Evolutionary conservation across 2,113 vertebrate species (phyloP), one percentile per base, ranked within the genome.

Genomic region (Pteropus alecto): DNA sequence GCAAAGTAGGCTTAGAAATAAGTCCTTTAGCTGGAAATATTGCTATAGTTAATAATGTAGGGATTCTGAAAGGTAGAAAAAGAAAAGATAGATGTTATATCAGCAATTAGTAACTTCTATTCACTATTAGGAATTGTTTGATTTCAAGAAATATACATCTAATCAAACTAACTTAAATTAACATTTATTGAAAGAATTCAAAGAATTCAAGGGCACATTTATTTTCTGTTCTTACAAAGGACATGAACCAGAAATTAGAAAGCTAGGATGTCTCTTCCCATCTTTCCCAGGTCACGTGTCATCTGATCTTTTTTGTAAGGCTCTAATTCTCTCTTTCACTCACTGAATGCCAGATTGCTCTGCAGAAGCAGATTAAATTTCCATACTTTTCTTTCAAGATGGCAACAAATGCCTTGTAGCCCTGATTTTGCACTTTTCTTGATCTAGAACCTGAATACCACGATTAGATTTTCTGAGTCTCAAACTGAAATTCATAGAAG

Each of bases 201-300:
- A 88, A 91, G 41, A 86, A 43, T 4, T 54, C 15, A 73, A 93
- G 22, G 3, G 9, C 16, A 84, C 79, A 19, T 71, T 33, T 41
- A 0, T 74, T 5, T 10, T 51, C 46, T 79, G 21, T 7, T 82
- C 48, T 91, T 74, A 33, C 24, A 38, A 85, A 89, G 26, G 41
- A 48, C 2, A 67, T 16, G 24, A 61, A 51, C 28, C 16, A 70
- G 13, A 56, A 68, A 61, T 74, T 30, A 43, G 46, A 90, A 90
- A 26, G 3, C 70, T 2, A 54, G 14, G 2, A 30, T 0, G 0
- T 24, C 1, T 3, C 2, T 30, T 89, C 56, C 38, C 60, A 13
- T 84, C 38, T 74, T 76, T 73, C 46, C 38, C 9, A 7, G 33
- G 6, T 14, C 33, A 30, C 21, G 7, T 41, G 38, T 28, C 21